phyloP scores from a whole-genome alignment of 2,113 vertebrate genomes.

The Tor tambroides region DNA sequence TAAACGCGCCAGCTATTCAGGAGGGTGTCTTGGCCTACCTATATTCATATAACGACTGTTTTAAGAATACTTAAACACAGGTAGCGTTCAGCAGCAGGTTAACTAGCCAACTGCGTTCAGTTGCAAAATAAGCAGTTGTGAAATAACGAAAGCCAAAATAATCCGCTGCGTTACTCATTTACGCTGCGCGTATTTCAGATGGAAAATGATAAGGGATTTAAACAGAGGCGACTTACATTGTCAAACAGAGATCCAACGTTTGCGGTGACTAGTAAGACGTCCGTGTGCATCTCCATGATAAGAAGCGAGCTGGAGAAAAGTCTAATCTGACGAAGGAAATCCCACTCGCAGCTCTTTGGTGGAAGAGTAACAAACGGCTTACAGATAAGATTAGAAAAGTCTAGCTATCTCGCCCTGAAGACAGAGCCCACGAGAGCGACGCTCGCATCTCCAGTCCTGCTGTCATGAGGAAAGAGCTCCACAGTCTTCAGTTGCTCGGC shows the following conservation, averaged over 20 bases:
- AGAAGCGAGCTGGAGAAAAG: constrained; percentile 52
- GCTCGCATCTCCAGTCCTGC: constrained; percentile 10
- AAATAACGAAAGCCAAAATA: neutral
- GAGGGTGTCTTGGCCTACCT: neutral
- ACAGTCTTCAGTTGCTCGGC: constrained; percentile 49
- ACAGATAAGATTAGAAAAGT: constrained; percentile 12
- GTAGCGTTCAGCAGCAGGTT: neutral
- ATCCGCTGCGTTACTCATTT: too few species aligned
- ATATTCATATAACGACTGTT: neutral
- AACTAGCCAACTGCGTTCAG: neutral
- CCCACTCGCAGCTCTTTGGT: constrained; percentile 12
- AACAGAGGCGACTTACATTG: constrained; percentile 73
- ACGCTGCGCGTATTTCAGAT: neutral
- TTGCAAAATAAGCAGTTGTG: neutral
- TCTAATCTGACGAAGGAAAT: constrained; percentile 56
- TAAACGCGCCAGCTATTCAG: neutral
- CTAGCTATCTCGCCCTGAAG: constrained; percentile 24
- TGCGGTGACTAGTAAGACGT: constrained; percentile 79
- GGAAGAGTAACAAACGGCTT: constrained; percentile 4
- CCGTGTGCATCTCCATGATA: constrained; percentile 74
- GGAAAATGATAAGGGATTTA: neutral
- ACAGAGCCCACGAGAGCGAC: constrained; percentile 19
- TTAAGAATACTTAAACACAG: neutral
- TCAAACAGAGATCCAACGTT: constrained; percentile 83
- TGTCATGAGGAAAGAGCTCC: constrained; percentile 27